Evolutionary conservation across 2,888 invertebrate species (phyloP), one percentile per base, ranked within the genome.

Genomic region (Tetranychus truncatus): DNA sequence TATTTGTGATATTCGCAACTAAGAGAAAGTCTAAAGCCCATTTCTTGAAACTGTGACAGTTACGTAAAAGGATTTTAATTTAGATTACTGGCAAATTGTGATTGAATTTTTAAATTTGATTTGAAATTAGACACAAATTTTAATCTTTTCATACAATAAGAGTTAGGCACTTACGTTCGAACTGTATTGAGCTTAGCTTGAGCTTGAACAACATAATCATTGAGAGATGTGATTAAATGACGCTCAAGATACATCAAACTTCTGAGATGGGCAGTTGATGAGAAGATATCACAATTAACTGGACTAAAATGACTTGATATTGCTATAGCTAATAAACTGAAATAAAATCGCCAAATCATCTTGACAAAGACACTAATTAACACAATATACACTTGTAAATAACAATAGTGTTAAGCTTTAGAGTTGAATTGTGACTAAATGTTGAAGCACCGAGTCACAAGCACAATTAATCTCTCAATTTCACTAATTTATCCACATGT

Each of bases 181-280:
- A 82, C 80, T 73, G 80, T 75, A 72, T 78, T 77, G n/a, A 81
- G 75, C 72, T 79, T 80, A 24, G 78, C 78, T 45, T 81, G 79
- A 8, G 81, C 80, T 45, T 79, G 79, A 6, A 79, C 79, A 2
- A 81, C 78, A 77, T 81, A 82, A 18, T 80, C 80, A 66, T 80
- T 79, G 66, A 82, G 78, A 45, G 81, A 78, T 65, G 80, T 79
- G 66, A 82, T 80, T 75, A 82, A 78, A 76, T 81, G 81, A 55
- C 81, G 77, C 77, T 81, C 81, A 46, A 77, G 71, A 67, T 79
- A 79, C 72, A 81, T 80, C 55, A 81, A 75, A 76, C 80, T 80
- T 75, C 81, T 80, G 9, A 81, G 78, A 75, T 81, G 80, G n/a
- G 81, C 79, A 7, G 80, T 80, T 34, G 81, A 81, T 55, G 81